These are phyloP conservation scores for Echinometra lucunter DNA, from an alignment of 53 echinoderm and acorn worm species.

Conservation along the genomic window DNA sequence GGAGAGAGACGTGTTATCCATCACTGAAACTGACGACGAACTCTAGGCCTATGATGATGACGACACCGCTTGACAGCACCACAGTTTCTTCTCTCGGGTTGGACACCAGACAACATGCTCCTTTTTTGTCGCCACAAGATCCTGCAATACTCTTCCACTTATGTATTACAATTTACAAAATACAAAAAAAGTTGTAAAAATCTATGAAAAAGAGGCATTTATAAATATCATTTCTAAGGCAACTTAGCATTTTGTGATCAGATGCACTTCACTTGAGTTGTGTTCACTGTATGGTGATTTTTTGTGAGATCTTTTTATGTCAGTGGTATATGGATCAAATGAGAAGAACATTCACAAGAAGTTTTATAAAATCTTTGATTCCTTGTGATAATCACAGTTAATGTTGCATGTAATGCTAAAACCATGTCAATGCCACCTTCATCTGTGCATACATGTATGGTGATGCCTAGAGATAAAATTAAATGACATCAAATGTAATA, in stretches of 20 bases:
- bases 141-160: slow-evolving; percentile 49
- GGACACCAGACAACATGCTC: slow-evolving; percentile 3
- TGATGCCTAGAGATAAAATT: slow-evolving; percentile 41
- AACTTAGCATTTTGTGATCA: slow-evolving; percentile 31
- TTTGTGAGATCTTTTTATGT: slow-evolving; percentile 22
- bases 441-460: slow-evolving; percentile 35
- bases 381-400: not conserved
- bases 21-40: not conserved
- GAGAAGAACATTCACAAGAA: slow-evolving; percentile 9
- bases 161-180: slow-evolving; percentile 34
- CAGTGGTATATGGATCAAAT: slow-evolving; percentile 41
- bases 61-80: not conserved
- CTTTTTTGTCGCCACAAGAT: slow-evolving; percentile 9
- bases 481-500: slow-evolving; percentile 48
- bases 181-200: slow-evolving; percentile 18
- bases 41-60: not conserved
- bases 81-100: not conserved
- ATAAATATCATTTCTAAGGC: slow-evolving; percentile 41
- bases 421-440: not conserved
- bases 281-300: slow-evolving; percentile 26
- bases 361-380: not conserved
- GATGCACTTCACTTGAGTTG: not conserved
- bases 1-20: not conserved
- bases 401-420: slow-evolving; percentile 47
- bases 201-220: slow-evolving; percentile 52